Conservation (phyloP, 2,888 invertebrate genomes). For the Dryocosmus kuriphilus region DNA sequence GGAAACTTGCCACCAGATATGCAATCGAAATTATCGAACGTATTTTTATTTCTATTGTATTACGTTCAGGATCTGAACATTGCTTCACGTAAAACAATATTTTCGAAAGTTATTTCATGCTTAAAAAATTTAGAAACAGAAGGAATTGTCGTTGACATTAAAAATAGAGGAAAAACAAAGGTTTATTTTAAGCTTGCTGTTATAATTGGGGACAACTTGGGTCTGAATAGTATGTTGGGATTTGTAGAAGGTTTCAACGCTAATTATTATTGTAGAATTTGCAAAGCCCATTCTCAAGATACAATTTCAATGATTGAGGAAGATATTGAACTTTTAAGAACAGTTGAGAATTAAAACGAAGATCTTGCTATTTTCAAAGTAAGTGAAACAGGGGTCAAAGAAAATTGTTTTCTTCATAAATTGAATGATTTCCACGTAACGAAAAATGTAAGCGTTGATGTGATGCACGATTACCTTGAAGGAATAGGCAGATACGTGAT, state of each 20-base stretch:
- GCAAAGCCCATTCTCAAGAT: conserved; percentile 25
- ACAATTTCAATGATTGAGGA: neutral
- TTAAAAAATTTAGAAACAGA: too few species aligned
- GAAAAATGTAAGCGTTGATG: neutral
- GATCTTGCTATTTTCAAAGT: neutral
- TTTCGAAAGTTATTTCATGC: conserved; percentile 42
- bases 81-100: conserved; percentile 36
- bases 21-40: conserved; percentile 47
- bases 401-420: neutral
- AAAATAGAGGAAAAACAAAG: conserved; percentile 12
- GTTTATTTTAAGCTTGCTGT: conserved; percentile 50
- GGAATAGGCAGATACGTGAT: conserved; percentile 44
- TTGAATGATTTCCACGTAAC: neutral
- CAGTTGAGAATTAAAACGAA: neutral
- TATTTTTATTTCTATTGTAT: conserved; percentile 51
- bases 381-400: neutral
- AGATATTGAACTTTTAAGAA: neutral
- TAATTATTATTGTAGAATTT: conserved; percentile 45
- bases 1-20: conserved; percentile 48
- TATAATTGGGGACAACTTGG: conserved; percentile 51
- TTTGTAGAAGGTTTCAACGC: conserved; percentile 49
- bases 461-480: conserved; percentile 47
- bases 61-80: conserved; percentile 46
- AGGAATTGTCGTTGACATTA: conserved; percentile 31
- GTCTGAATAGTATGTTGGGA: conserved; percentile 48